phyloP scores from a whole-genome alignment of 2,888 invertebrate genomes.

The Diarsia rubi region DNA sequence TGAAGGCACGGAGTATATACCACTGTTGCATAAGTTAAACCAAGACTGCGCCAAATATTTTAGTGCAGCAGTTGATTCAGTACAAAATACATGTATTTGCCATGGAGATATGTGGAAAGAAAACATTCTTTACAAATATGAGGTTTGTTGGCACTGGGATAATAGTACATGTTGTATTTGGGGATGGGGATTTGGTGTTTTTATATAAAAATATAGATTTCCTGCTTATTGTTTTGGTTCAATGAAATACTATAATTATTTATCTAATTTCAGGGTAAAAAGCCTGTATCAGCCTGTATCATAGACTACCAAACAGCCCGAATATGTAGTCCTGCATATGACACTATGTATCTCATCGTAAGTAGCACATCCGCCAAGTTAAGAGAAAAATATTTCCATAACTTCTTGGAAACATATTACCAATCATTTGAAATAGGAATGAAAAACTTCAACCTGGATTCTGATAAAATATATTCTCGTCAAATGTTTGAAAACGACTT shows the following conservation, averaged over 20 bases:
- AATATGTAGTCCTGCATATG: conserved; percentile 82
- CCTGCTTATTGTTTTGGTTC: neutral
- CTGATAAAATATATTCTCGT: conserved; percentile 73
- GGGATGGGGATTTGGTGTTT: neutral
- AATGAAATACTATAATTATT: neutral
- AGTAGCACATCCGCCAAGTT: conserved; percentile 78
- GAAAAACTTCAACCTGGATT: conserved; percentile 65
- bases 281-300: conserved; percentile 80
- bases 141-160: conserved; percentile 70
- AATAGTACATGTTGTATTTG: no score
- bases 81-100: conserved; percentile 78
- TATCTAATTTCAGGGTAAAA: conserved; percentile 73
- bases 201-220: neutral
- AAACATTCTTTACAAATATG: conserved; percentile 85
- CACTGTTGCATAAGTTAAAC: conserved; percentile 74
- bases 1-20: conserved; percentile 73
- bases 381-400: conserved; percentile 71
- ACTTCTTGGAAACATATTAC: conserved; percentile 79
- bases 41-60: conserved; percentile 74
- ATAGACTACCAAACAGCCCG: conserved; percentile 86
- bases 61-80: conserved; percentile 68
- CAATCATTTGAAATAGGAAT: conserved; percentile 73
- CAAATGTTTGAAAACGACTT: conserved; percentile 79
- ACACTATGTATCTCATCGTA: conserved; percentile 81
- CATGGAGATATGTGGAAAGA: conserved; percentile 89